Evolutionary conservation across 2,797 vertebrate species (phyloP), one percentile per base, ranked within the genome.

Genomic region (Limnodromus scolopaceus): DNA sequence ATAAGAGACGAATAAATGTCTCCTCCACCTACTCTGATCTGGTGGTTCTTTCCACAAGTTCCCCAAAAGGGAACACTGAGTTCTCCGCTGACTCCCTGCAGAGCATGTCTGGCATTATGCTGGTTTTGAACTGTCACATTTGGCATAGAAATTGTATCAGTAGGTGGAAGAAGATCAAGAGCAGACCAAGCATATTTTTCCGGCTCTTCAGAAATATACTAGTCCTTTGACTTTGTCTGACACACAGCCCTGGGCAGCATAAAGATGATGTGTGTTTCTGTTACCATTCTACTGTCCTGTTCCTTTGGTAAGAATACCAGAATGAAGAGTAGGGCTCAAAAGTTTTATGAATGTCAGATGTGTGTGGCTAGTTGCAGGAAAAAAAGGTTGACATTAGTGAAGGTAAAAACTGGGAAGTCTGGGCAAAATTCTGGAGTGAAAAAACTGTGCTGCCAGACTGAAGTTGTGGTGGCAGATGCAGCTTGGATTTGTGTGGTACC

Each of bases 61-160:
- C 25, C 34, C 66, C 49, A 30, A 43, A 86, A 87, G 7, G 36
- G 60, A 94, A 63, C 58, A n/a, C 1, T 9, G 16, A 66, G 60
- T 61, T 94, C 78, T 70, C 28, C 0, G 0, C 54, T 65, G 71
- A 20, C 38, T 74, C 75, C 75, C 68, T 74, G 53, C 34, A 68
- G 64, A 87, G 60, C 60, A 70, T 85, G 24, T 70, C n/a, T 66
- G 82, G 53, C 39, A 70, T 38, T 53, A 20, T 3, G 2, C 32
- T 88, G 43, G 2, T 75, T 51, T 53, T 63, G n/a, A 79, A 51
- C 58, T 79, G 48, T 27, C 64, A 48, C 68, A 57, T 85, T 84
- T 92, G 91, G 84, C 78, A 70, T 14, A 87, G 78, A 68, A 93
- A 89, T 39, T 49, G 71, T 89, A 58, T 89, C 66, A 83, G 64